phyloP scores from a whole-genome alignment of 2,113 vertebrate species.

The Gasterosteus aculeatus region DNA sequence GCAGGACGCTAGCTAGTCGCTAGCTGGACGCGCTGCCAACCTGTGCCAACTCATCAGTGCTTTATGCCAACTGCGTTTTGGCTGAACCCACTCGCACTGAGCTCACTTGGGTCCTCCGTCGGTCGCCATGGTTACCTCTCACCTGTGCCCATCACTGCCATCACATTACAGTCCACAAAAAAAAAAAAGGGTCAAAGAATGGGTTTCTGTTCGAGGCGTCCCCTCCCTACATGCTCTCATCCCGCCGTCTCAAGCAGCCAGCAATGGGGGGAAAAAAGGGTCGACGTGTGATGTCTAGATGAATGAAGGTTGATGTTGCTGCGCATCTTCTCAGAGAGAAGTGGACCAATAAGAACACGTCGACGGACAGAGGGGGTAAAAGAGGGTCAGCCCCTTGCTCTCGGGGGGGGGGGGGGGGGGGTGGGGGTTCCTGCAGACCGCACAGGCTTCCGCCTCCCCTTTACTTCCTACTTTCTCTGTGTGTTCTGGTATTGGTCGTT shows the following conservation, averaged over 20 bases:
- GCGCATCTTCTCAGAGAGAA: neutral
- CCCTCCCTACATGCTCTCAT: constrained; percentile 63
- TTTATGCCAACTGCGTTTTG: neutral
- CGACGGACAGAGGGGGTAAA: neutral
- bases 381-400: constrained; percentile 29
- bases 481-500: constrained; percentile 50
- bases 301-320: neutral
- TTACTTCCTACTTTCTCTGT: constrained; percentile 51
- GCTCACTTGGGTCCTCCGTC: neutral
- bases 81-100: neutral
- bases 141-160: too few relatives aligned
- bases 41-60: neutral
- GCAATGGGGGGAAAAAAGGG: too few relatives aligned
- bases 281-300: too few relatives aligned
- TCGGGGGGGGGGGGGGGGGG: neutral
- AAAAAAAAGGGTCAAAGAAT: neutral
- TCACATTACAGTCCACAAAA: neutral
- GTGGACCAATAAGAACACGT: neutral
- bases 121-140: neutral
- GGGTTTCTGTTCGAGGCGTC: constrained; percentile 56
- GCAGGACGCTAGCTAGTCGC: neutral
- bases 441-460: constrained; percentile 72
- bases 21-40: constrained; percentile 1
- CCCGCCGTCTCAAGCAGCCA: constrained; percentile 31
- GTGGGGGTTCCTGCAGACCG: constrained; percentile 59